A percentile compares a stretch with the other conserved stretches of the same genome.
Conservation (phyloP, 2,797 vertebrate genomes). For the Peromyscus aztecus region DNA sequence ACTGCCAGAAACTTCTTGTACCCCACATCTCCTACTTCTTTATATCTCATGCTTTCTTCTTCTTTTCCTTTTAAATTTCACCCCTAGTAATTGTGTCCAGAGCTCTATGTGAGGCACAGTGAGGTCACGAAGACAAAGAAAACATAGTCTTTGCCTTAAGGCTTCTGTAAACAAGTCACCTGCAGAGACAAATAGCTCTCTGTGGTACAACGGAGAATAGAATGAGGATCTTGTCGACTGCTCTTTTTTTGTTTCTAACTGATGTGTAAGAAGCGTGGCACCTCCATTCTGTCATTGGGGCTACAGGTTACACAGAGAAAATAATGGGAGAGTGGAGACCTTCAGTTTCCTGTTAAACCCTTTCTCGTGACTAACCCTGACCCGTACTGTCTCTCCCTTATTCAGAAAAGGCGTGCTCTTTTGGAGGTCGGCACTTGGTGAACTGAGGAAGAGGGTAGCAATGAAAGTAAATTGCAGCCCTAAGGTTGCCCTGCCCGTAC, state of each 20-base stretch:
- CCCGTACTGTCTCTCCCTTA: neutral
- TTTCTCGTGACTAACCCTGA: neutral
- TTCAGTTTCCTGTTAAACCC: neutral
- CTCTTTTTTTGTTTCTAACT: conserved; percentile 59
- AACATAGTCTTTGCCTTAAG: conserved; percentile 9
- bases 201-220: conserved; percentile 22
- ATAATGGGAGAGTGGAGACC: neutral
- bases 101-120: conserved; percentile 8
- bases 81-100: neutral
- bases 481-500: neutral
- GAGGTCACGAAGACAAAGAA: conserved; percentile 53
- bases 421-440: neutral
- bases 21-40: neutral
- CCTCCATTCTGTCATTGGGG: neutral
- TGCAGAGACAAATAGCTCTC: conserved; percentile 35
- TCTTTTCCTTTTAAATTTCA: conserved; percentile 5
- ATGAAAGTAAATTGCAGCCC: conserved; percentile 11
- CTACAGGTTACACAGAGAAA: neutral
- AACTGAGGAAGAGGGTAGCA: conserved; percentile 52
- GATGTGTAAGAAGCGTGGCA: neutral
- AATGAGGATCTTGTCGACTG: conserved; percentile 37
- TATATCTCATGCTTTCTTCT: neutral
- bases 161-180: conserved; percentile 43
- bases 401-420: conserved; percentile 42
- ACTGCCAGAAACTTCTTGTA: neutral